These are phyloP conservation scores for Uropsilus gracilis DNA, from an alignment of 2,113 vertebrate genomes.

Conservation along the genomic window DNA sequence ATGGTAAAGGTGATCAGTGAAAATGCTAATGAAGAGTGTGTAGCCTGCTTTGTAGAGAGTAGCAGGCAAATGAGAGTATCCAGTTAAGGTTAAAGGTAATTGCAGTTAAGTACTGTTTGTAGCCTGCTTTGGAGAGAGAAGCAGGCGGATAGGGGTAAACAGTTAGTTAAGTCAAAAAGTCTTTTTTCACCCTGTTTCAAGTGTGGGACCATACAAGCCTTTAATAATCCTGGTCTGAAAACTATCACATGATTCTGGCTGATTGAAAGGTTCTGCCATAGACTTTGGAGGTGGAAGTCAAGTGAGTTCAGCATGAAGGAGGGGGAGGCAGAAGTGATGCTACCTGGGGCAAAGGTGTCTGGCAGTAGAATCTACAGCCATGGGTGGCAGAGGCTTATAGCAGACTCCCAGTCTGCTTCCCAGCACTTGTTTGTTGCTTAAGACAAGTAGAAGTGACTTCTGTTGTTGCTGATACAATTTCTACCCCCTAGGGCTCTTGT, in stretches of 20 bases:
- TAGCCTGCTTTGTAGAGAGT: too few relatives aligned
- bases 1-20: too few relatives aligned
- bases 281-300: too few relatives aligned
- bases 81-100: too few relatives aligned
- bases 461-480: background rate
- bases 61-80: too few relatives aligned
- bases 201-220: too few relatives aligned
- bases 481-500: background rate
- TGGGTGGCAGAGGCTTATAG: fast-evolving
- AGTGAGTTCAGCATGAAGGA: background rate
- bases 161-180: too few relatives aligned
- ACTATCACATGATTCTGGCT: background rate
- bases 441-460: background rate
- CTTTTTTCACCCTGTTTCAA: too few relatives aligned
- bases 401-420: background rate
- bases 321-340: background rate
- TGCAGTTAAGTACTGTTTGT: too few relatives aligned
- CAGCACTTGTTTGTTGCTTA: background rate
- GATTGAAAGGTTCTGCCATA: background rate
- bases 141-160: too few relatives aligned
- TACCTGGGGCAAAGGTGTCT: fast-evolving
- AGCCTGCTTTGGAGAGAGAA: too few relatives aligned
- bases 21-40: too few relatives aligned
- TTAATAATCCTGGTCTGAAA: background rate
- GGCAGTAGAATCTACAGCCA: background rate